Evolutionary conservation across 2,888 invertebrate species (phyloP).

Genomic region (Lissonota sp.): DNA sequence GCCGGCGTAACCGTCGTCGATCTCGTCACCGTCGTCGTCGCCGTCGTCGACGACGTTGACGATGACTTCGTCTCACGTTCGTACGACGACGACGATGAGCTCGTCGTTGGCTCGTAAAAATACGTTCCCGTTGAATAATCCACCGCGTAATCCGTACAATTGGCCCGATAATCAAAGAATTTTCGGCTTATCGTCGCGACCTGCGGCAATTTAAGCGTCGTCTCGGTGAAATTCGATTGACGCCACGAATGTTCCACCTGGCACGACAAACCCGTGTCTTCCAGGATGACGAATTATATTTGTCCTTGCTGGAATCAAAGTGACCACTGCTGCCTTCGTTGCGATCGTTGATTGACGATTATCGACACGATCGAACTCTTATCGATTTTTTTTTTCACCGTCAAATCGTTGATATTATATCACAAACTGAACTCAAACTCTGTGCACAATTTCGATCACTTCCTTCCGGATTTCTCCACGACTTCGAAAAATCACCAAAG

Average conservation of each 20-base stretch:
- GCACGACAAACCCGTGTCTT: constrained; percentile 57
- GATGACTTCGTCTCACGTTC: constrained; percentile 31
- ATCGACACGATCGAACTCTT: too few species aligned
- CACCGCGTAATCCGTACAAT: constrained; percentile 54
- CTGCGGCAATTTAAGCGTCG: constrained; percentile 40
- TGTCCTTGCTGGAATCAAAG: constrained; percentile 3
- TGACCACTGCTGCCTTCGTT: too few species aligned
- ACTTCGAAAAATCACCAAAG: neutral
- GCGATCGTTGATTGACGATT: too few species aligned
- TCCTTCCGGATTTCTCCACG: neutral
- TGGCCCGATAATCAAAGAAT: constrained; percentile 56
- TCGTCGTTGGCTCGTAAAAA: constrained; percentile 54
- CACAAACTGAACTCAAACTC: neutral
- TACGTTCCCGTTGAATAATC: constrained; percentile 57
- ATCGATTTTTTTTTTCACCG: too few species aligned
- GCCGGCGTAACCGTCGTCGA: constrained; percentile 35
- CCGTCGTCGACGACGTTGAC: constrained; percentile 7
- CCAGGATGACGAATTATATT: constrained; percentile 61
- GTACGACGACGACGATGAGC: constrained; percentile 38
- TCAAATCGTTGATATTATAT: too few species aligned
- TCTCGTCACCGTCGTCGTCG: constrained; percentile 42
- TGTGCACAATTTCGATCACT: neutral
- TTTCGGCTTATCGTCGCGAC: constrained; percentile 54
- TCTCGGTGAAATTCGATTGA: constrained; percentile 40
- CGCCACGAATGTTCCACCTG: constrained; percentile 59